Conservation (phyloP, 2,113 vertebrate genomes). For the Halcyon senegalensis region DNA sequence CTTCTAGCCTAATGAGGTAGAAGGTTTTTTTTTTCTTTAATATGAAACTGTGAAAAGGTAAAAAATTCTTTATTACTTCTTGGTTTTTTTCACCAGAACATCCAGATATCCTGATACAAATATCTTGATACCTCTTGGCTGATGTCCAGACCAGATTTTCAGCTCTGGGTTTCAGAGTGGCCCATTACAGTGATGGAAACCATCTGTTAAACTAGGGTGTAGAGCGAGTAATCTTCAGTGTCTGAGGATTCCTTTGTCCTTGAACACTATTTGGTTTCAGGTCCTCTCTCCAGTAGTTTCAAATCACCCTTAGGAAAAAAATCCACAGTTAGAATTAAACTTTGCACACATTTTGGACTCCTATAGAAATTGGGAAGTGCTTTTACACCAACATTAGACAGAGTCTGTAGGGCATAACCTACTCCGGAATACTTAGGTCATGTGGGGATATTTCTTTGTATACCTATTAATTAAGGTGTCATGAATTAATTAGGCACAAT, state of each 20-base stretch:
- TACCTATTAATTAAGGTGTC: slow-evolving; percentile 45
- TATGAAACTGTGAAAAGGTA: neutral
- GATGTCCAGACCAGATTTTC: neutral
- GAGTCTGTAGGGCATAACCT: slow-evolving; percentile 10
- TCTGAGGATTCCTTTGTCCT: neutral
- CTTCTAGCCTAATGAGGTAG: neutral
- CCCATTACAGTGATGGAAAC: neutral
- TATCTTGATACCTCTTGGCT: neutral
- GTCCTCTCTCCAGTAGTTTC: neutral
- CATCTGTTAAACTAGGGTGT: neutral
- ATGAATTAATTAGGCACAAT: slow-evolving; percentile 51
- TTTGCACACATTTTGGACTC: neutral
- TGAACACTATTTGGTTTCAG: neutral
- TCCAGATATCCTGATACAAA: neutral
- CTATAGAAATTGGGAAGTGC: neutral
- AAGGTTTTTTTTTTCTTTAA: neutral
- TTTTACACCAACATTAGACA: neutral
- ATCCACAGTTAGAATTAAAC: neutral
- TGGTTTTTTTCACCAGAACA: neutral
- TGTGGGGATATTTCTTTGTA: slow-evolving; percentile 37
- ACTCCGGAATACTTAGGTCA: neutral
- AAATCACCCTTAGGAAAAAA: neutral
- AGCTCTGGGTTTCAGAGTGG: neutral
- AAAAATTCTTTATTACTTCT: neutral
- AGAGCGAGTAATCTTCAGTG: neutral